Base-by-base conservation (phyloP, 2,888 invertebrate genomes). In the Ypsolopha sequella region DNA sequence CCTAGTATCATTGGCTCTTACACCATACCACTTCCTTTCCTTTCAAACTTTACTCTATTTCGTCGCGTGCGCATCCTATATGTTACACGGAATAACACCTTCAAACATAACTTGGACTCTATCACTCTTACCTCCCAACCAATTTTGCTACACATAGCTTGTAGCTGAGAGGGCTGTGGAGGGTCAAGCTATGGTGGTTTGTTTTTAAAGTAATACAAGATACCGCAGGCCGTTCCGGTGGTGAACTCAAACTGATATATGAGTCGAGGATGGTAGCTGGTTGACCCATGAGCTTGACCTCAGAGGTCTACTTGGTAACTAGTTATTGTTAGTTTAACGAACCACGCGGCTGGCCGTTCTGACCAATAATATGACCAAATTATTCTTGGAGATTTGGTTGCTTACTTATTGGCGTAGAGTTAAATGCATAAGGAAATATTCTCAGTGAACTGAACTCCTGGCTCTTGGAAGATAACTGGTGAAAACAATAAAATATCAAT, bases 251-350 rank as follows among this genome's bases (percentile, higher is more conserved):
- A 24, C 43, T 24, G 7, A 9, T 6, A 24, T 43, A 7, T 24
- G 14, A 43, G 13, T 43, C 13, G 8, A 9, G 24, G 8, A 14
- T 43, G 9, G 7, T 13, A 24, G 13, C 43, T 24, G 43, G 13
- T 13, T 45, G 45, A 45, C 45, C 45, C 34, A n/a, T 45, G 45
- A 24, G 45, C 45, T 45, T 45, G 45, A 45, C 45, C 45, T 38
- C 14, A n/a, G 36, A 14, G 44, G 50, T 41, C 36, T 36, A 44
- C 36, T 10, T 47, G 41, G 24, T 24, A 24, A 24, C 24, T 24
- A 24, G 24, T 24, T 24, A 24, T 24, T 24, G 24, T 24, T 24
- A 24, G 24, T 24, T 24, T 24, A 24, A 9, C 45, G 24, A 34
- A 6, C 45, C 45, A 45, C 45, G 45, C 34, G 45, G 8, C 1